phyloP scores from a whole-genome alignment of 1,140 invertebrate species.

The Aethina tumida region DNA sequence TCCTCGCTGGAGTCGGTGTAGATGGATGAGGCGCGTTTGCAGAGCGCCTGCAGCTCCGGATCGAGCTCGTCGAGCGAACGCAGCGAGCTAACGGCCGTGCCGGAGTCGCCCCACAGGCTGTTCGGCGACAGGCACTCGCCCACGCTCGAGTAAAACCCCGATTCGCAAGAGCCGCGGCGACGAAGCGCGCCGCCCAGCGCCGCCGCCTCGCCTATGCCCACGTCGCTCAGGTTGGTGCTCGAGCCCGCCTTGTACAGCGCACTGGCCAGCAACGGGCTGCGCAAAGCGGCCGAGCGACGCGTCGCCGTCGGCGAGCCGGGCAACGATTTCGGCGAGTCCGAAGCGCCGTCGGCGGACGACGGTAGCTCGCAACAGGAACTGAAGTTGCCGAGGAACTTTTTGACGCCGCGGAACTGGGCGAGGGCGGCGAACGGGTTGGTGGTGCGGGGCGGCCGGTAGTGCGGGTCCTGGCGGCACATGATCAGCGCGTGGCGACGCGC shows the following conservation, averaged over 20 bases:
- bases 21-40: conserved; percentile 67
- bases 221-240: conserved; percentile 34
- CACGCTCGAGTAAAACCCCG: conserved; percentile 73
- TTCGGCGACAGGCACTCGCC: conserved; percentile 37
- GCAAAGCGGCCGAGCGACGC: conserved; percentile 29
- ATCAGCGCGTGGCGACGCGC: conserved; percentile 60
- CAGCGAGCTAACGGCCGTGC: conserved; percentile 43
- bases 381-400: conserved; percentile 66
- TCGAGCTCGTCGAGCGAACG: conserved; percentile 51
- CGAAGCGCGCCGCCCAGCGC: conserved; percentile 37
- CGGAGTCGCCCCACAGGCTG: conserved; percentile 32
- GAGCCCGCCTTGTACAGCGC: conserved; percentile 35
- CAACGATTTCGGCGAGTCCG: conserved; percentile 38
- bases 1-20: conserved; percentile 82
- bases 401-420: conserved; percentile 56
- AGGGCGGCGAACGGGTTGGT: conserved; percentile 64
- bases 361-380: conserved; percentile 68
- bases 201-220: conserved; percentile 22
- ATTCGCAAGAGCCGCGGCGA: conserved; percentile 76
- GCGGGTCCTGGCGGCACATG: conserved; percentile 69
- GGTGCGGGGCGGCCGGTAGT: conserved; percentile 58
- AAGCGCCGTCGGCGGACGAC: conserved; percentile 40
- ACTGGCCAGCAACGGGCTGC: conserved; percentile 35
- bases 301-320: conserved; percentile 39
- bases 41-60: conserved; percentile 40